phyloP scores from a whole-genome alignment of 2,797 vertebrate species.

The Enoplosus armatus region DNA sequence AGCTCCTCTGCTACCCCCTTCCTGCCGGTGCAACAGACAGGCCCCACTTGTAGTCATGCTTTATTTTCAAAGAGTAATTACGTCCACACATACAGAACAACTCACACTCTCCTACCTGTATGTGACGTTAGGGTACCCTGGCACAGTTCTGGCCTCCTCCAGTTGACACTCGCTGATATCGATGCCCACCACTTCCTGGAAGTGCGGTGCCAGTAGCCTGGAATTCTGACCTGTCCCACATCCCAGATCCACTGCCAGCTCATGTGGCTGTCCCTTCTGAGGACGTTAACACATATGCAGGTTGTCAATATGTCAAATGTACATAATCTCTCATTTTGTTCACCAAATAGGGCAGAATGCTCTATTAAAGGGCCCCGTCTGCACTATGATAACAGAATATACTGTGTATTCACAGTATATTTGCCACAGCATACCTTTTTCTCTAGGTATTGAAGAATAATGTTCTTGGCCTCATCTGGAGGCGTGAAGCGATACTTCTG shows the following conservation, averaged over 20 bases:
- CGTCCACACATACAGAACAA: neutral
- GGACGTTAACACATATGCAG: neutral
- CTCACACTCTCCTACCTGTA: constrained; percentile 74
- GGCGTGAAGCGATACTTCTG: constrained; percentile 79
- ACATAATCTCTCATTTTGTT: neutral
- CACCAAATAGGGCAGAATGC: neutral
- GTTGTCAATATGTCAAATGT: neutral
- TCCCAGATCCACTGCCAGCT: constrained; percentile 84
- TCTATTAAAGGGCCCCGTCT: neutral
- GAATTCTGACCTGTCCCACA: constrained; percentile 85
- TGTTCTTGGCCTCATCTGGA: constrained; percentile 73
- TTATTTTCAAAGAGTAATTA: neutral
- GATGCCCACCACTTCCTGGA: constrained; percentile 81
- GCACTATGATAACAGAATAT: neutral
- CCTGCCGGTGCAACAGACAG: constrained; percentile 58
- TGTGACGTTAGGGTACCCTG: constrained; percentile 72
- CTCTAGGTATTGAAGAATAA: constrained; percentile 79
- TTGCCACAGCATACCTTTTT: constrained; percentile 67
- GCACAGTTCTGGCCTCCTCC: constrained; percentile 75
- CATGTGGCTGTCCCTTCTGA: constrained; percentile 76
- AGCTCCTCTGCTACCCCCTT: constrained; percentile 80
- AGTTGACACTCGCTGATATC: constrained; percentile 84
- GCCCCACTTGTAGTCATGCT: neutral
- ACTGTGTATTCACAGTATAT: neutral
- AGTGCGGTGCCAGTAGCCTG: constrained; percentile 74